Base-by-base conservation (phyloP, 92 coral and sea anemone genomes). In the Zoanthus sociatus region DNA sequence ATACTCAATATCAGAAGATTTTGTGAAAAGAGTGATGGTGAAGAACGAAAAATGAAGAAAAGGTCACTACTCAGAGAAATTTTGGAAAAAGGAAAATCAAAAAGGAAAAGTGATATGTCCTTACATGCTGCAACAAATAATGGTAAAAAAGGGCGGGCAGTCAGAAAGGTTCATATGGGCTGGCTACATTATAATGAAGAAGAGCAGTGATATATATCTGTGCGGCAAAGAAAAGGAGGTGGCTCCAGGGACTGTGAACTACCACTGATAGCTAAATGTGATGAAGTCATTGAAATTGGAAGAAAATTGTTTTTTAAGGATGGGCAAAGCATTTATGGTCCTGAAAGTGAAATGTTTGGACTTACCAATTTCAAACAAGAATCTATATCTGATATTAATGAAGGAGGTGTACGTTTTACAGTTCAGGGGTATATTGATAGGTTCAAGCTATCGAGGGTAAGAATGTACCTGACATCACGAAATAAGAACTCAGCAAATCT, bases 151-250 rank as follows among this genome's bases (percentile, higher is more conserved):
- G 68, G 68, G 37, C 44, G 54, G 64, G 77, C 71, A 30, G 67
- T 73, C 50, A 87, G 47, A 74, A 87, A 77, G 77, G 73, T 87
- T 64, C 90, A 87, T n/a, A 58, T 87, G 37, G 90, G 90, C 69
- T 87, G 90, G 90, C 90, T 87, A 58, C 90, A 87, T 50, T 78
- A 78, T 60, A 69, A 78, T 78, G 78, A 78, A 69, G 53, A 78
- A 44, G 60, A 87, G 60, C 37, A 66, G 85, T 46, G 82, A 66
- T 87, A 56, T 51, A 54, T 63, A 26, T 61, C 77, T 78, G 85
- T 87, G 76, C 63, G 77, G 31, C 71, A 48, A 88, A 61, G 56
- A 77, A 87, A 73, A 74, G 91, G 88, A 44, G 91, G 88, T 73
- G 90, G 85, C 64, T 77, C 90, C 48, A 87, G 90, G 84, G 91